Evolutionary conservation across 2,113 vertebrate genomes (phyloP), one percentile per base, ranked within the genome.

Genomic region (Todiramphus saurophagus): DNA sequence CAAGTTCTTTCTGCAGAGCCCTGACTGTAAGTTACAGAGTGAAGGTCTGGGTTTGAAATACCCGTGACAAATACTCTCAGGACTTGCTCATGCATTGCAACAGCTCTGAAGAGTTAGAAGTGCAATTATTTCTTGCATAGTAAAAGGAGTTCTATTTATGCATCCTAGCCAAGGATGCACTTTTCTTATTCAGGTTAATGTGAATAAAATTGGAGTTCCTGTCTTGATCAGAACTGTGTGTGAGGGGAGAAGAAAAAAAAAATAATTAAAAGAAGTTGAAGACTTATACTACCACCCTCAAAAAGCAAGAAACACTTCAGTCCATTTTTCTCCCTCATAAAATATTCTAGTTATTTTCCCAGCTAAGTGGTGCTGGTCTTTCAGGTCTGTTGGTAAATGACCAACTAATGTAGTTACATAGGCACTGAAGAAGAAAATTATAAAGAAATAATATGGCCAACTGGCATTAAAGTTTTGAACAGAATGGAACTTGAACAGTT

Each of bases 341-440:
- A 87, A 84, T 55, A 64, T 10, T 15, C 70, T 17, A 73, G 51
- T 39, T 89, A 43, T 81, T 95, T 90, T 89, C 56, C 72, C 17
- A 67, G 79, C 80, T 90, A 87, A 86, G 67, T 17, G 11, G 25
- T 60, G 53, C 43, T 53, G 44, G 66, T 62, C 89, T 87, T 86
- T 72, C 55, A 67, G 81, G 86, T 21, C 86, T 89, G 82, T 93
- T 96, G 93, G 93, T 96, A 96, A 96, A 88, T 59, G 87, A 88
- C 83, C 89, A 93, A 95, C 87, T 90, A 93, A 75, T 17, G 20
- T 20, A 43, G 75, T 85, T 94, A 60, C 21, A 3, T 15, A 63
- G 25, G 41, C 83, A 75, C 50, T 79, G 93, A 56, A 76, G 77
- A 84, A 93, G 88, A 92, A 83, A 96, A 73, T 82, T 59, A 68